Evolutionary conservation across 2,113 vertebrate genomes (phyloP).

Genomic region (Platanista minor): DNA sequence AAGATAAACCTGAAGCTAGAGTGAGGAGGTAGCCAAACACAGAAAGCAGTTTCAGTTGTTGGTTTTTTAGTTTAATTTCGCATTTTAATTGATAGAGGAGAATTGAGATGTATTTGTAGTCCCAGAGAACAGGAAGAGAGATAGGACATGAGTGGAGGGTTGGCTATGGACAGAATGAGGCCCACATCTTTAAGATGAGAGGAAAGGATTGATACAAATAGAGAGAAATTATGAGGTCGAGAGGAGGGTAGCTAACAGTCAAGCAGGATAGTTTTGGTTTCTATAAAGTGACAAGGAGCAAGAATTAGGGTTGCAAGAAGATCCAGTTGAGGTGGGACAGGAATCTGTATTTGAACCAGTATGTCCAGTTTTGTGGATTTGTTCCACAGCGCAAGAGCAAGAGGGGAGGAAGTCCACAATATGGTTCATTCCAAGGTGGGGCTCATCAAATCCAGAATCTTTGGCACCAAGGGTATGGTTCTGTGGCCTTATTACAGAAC

Average conservation of each 20-base stretch:
- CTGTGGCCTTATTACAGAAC: neutral
- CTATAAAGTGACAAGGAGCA: neutral
- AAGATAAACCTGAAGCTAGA: slow-evolving; percentile 17
- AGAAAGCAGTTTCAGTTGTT: neutral
- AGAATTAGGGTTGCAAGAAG: neutral
- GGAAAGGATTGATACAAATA: neutral
- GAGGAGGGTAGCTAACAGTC: neutral
- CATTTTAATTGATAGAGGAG: neutral
- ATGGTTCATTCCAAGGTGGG: neutral
- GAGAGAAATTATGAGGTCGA: neutral
- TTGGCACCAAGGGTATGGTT: neutral
- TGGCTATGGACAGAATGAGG: neutral
- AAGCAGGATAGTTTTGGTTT: neutral
- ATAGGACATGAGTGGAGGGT: neutral
- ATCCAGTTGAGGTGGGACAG: neutral
- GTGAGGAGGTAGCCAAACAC: neutral
- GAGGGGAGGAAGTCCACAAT: neutral
- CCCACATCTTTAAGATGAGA: neutral
- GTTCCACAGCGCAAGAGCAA: neutral
- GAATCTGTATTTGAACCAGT: neutral
- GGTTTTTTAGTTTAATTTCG: neutral
- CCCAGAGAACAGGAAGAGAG: neutral
- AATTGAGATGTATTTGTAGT: neutral
- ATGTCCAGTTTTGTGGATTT: neutral
- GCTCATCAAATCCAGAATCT: neutral